Evolutionary conservation across 2,888 invertebrate species (phyloP).

Genomic region (Portevinia maculata): DNA sequence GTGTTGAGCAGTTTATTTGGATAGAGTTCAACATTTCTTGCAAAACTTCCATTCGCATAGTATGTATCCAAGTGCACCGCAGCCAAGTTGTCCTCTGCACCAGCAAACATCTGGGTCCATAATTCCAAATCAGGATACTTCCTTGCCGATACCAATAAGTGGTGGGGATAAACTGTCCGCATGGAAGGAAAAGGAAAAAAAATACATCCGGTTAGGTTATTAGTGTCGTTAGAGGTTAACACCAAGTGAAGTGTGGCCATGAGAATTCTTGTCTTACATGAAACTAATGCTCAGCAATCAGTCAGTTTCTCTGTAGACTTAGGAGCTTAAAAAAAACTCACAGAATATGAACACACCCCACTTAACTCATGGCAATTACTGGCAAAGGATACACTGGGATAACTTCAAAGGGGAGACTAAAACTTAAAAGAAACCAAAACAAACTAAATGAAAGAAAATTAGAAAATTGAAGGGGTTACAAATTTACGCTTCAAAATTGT

Average conservation of each 20-base stretch:
- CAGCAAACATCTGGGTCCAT: constrained; percentile 82
- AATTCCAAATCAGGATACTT: constrained; percentile 78
- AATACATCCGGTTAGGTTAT: constrained; percentile 75
- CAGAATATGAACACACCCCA: constrained; percentile 42
- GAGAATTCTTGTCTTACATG: constrained; percentile 47
- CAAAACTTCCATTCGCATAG: constrained; percentile 79
- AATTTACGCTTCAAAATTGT: constrained; percentile 80
- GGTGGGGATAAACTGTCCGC: constrained; percentile 80
- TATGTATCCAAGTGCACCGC: constrained; percentile 80
- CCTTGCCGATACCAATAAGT: constrained; percentile 79
- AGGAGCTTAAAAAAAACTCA: background rate
- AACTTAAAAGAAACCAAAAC: constrained; percentile 28
- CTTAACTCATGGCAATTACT: constrained; percentile 64
- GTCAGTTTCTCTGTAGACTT: constrained; percentile 36
- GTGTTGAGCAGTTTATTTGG: constrained; percentile 81
- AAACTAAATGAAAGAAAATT: constrained; percentile 44
- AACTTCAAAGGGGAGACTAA: constrained; percentile 27
- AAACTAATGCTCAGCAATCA: constrained; percentile 60
- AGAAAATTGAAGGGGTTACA: constrained; percentile 53
- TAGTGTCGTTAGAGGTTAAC: constrained; percentile 75
- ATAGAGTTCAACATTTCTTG: constrained; percentile 79
- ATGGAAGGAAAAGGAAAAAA: constrained; percentile 16
- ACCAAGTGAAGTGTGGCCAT: constrained; percentile 51
- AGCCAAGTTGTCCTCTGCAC: constrained; percentile 79
- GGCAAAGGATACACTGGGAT: constrained; percentile 53